Evolutionary conservation across 2,888 invertebrate genomes (phyloP).

Genomic region (Caenorhabditis japonica): DNA sequence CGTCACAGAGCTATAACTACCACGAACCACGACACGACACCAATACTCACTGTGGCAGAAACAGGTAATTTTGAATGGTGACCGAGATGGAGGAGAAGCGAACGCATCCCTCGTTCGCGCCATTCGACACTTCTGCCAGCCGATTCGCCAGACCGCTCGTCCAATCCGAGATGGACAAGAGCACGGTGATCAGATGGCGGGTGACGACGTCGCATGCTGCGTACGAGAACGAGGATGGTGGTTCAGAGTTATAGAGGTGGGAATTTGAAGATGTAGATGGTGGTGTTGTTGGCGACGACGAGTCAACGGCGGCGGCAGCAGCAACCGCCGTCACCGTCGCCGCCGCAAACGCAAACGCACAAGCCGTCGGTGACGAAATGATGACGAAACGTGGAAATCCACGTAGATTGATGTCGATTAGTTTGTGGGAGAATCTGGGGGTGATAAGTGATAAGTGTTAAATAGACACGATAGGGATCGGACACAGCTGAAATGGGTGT

Average conservation of each 20-base stretch:
- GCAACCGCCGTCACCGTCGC: constrained; percentile 30
- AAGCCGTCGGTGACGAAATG: constrained; percentile 46
- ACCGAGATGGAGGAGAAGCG: constrained; percentile 33
- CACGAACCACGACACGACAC: constrained; percentile 15
- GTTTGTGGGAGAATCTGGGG: constrained; percentile 9
- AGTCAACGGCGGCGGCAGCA: constrained; percentile 8
- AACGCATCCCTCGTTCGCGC: constrained; percentile 20
- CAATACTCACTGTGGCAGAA: constrained; percentile 23
- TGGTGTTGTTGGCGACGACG: constrained; percentile 24
- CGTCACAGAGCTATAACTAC: not conserved
- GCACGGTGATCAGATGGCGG: constrained; percentile 28
- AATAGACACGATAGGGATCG: too few species aligned
- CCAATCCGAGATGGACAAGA: constrained; percentile 42
- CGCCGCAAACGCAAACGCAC: constrained; percentile 8
- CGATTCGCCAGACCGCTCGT: constrained; percentile 11
- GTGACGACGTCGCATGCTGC: constrained; percentile 41
- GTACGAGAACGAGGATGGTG: constrained; percentile 13
- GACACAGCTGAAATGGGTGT: too few species aligned
- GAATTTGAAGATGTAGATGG: not conserved
- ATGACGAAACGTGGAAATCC: constrained; percentile 10
- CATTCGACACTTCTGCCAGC: not conserved
- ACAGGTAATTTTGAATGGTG: not conserved
- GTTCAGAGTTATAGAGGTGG: not conserved
- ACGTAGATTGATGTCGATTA: constrained; percentile 6
- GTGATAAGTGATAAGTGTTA: not conserved